These are phyloP conservation scores for Tragelaphus buxtoni DNA, from an alignment of 2,113 vertebrate genomes.

Conservation along the genomic window DNA sequence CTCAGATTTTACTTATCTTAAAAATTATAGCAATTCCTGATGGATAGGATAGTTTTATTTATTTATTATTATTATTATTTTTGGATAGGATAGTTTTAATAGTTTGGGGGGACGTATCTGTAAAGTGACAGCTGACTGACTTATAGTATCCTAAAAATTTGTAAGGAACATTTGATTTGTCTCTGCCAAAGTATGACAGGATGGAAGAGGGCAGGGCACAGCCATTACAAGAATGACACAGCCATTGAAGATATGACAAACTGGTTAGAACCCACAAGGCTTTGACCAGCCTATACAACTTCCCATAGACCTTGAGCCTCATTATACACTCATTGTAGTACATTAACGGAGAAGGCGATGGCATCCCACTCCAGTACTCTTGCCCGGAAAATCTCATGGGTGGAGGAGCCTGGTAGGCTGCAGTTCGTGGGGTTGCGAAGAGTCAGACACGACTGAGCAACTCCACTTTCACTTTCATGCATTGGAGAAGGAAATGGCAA, in stretches of 20 bases:
- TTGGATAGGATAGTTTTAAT: neutral
- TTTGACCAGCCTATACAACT: neutral
- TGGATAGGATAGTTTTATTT: neutral
- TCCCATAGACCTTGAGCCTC: neutral
- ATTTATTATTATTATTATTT: too few relatives aligned
- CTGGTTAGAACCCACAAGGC: neutral
- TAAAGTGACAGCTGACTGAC: neutral
- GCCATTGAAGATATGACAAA: neutral
- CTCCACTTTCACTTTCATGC: too few relatives aligned
- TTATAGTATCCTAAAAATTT: neutral
- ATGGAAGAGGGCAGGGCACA: neutral
- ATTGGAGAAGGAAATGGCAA: too few relatives aligned
- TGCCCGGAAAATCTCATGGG: too few relatives aligned
- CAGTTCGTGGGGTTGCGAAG: accelerated
- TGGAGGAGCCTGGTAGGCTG: too few relatives aligned
- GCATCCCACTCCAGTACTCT: too few relatives aligned
- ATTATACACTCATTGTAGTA: neutral
- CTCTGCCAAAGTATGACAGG: neutral
- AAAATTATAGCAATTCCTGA: neutral
- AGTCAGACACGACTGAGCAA: accelerated
- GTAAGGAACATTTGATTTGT: neutral
- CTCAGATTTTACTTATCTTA: neutral
- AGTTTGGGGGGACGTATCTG: neutral
- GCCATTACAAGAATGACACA: neutral
- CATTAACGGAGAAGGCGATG: neutral